phyloP scores from a whole-genome alignment of 2,113 vertebrate species.

The Syrrhaptes paradoxus region DNA sequence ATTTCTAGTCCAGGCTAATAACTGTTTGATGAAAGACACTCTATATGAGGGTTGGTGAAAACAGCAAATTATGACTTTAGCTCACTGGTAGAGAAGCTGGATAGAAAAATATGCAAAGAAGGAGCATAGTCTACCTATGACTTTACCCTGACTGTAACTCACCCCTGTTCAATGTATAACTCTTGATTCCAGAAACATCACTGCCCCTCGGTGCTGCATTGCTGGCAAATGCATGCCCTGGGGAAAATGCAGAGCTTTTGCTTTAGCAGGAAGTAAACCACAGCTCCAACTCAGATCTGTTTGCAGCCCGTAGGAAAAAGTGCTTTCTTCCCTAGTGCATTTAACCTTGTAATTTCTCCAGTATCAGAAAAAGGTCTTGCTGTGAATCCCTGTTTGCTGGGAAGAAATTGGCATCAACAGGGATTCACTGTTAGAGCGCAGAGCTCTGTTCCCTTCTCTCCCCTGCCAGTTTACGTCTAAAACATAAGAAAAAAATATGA shows the following conservation, averaged over 20 bases:
- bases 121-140: background rate
- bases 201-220: background rate
- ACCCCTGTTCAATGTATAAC: rapidly evolving
- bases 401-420: background rate
- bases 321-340: background rate
- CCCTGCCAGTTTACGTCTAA: background rate
- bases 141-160: background rate
- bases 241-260: background rate
- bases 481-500: background rate
- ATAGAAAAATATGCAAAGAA: background rate
- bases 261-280: background rate
- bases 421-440: background rate
- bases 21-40: background rate
- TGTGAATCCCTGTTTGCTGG: background rate
- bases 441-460: background rate
- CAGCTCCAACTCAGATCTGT: rapidly evolving
- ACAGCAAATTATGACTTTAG: background rate
- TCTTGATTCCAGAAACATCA: background rate
- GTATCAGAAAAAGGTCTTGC: background rate
- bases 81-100: background rate
- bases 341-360: background rate
- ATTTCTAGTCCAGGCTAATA: background rate
- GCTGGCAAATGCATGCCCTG: background rate
- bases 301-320: background rate
- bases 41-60: background rate